A percentile compares a stretch with the other conserved stretches of the same genome.
Evolutionary conservation across 1,140 invertebrate genomes (phyloP).

Genomic region (Sycobia sp.): DNA sequence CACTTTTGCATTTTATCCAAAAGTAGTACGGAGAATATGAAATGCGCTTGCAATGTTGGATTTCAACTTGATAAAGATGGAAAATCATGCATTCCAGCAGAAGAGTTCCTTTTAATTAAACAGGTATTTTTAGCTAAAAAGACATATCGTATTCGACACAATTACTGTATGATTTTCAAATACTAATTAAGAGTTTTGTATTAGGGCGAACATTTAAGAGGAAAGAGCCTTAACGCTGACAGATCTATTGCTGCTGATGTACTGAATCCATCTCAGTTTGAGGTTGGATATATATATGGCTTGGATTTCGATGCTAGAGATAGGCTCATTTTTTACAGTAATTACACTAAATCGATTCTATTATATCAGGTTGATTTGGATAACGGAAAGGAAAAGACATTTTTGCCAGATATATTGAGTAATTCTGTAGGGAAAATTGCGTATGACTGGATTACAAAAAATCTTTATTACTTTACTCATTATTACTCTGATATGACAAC

Average conservation of each 20-base stretch:
- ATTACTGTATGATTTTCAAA: no score
- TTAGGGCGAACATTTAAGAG: no score
- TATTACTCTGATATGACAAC: constrained; percentile 6
- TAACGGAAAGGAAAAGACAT: not conserved
- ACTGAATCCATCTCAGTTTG: not conserved
- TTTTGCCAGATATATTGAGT: constrained; percentile 5
- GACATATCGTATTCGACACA: no score
- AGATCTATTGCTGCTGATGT: not conserved
- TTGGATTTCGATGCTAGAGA: not conserved
- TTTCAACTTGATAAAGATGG: not conserved
- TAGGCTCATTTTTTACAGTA: not conserved
- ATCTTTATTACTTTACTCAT: constrained; percentile 20
- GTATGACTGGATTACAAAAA: constrained; percentile 17
- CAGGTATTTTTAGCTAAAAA: not conserved
- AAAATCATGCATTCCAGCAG: not conserved
- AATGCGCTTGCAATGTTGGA: constrained; percentile 8
- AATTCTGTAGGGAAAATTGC: not conserved
- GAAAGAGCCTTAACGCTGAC: no score
- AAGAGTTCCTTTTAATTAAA: constrained; percentile 1
- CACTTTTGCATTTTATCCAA: constrained; percentile 7
- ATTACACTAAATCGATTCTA: not conserved
- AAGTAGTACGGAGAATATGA: not conserved
- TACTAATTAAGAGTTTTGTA: no score
- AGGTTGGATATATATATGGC: not conserved
- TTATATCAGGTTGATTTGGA: not conserved